Percentiles rank a stretch among this genome's conserved stretches.
Evolutionary conservation across 2,797 vertebrate species (phyloP).

Genomic region (Xerus rutilus): DNA sequence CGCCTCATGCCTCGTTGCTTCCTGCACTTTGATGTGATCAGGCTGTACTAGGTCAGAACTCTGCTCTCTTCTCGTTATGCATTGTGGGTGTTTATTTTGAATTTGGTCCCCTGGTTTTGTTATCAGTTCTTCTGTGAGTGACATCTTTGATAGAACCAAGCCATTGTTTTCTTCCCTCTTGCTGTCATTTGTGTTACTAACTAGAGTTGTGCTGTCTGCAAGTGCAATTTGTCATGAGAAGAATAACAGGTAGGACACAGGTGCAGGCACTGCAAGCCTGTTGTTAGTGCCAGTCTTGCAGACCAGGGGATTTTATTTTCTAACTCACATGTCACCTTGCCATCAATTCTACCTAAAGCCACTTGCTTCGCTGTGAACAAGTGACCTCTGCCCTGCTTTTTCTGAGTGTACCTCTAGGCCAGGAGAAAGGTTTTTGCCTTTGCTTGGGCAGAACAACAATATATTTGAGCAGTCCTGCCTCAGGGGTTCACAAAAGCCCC

Average conservation of each 20-base stretch:
- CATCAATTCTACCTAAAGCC: background rate
- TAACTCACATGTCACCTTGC: background rate
- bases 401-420: background rate
- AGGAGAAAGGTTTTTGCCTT: background rate
- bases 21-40: fast-evolving
- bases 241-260: background rate
- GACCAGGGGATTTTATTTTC: background rate
- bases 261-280: background rate
- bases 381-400: background rate
- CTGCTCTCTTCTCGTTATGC: background rate
- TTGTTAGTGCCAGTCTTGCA: background rate
- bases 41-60: background rate
- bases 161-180: background rate
- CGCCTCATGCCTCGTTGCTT: background rate
- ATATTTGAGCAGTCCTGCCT: background rate
- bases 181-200: background rate
- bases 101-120: background rate
- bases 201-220: background rate
- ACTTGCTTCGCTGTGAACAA: background rate
- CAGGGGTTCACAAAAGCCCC: background rate
- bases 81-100: background rate
- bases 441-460: background rate
- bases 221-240: background rate
- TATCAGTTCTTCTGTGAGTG: background rate
- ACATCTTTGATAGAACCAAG: background rate